phyloP scores from a whole-genome alignment of 2,888 invertebrate species.

The Himalopsyche tibetana region DNA sequence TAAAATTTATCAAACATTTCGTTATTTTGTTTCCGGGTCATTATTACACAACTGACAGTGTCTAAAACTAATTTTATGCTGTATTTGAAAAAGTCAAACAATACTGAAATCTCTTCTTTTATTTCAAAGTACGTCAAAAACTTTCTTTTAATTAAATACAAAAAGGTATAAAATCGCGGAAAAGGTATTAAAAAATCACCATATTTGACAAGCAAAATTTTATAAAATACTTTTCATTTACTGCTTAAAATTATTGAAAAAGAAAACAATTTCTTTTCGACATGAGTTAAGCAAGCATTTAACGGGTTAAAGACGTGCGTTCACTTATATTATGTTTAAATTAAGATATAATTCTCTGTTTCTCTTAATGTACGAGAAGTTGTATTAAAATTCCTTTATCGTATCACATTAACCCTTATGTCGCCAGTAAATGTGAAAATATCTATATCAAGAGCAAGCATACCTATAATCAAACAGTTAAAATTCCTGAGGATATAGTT shows the following conservation, averaged over 20 bases:
- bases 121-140: no score
- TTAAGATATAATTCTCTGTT: conserved; percentile 35
- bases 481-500: not conserved
- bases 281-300: not conserved
- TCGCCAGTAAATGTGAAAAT: not conserved
- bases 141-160: no score
- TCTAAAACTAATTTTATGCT: no score
- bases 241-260: not conserved
- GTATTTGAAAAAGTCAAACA: no score
- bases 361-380: conserved; percentile 46
- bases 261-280: not conserved
- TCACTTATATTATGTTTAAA: conserved; percentile 31
- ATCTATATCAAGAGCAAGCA: not conserved
- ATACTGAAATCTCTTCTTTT: no score
- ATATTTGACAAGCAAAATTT: no score
- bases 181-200: no score
- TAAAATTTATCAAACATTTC: no score
- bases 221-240: no score
- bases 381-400: conserved; percentile 56
- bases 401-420: conserved; percentile 46
- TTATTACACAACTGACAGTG: no score
- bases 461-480: conserved; percentile 1
- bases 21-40: no score
- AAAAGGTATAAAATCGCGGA: no score
- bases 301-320: not conserved